Evolutionary conservation across 2,113 vertebrate genomes (phyloP).

Genomic region (Calyptomena viridis): DNA sequence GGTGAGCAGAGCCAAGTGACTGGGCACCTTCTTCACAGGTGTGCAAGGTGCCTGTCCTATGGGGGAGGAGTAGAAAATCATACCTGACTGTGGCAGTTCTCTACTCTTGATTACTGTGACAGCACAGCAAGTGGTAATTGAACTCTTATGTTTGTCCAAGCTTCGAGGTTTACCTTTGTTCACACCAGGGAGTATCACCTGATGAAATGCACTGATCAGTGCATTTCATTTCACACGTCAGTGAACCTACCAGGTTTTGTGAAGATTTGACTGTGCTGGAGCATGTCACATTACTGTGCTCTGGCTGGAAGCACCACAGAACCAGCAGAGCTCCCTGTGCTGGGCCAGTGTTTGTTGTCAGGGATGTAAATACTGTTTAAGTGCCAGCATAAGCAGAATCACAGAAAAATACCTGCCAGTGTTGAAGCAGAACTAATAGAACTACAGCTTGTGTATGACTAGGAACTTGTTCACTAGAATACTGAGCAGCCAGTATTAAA

Average conservation of each 20-base stretch:
- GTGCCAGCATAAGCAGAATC: neutral
- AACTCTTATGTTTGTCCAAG: neutral
- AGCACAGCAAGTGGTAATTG: neutral
- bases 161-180: neutral
- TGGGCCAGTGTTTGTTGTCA: neutral
- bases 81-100: neutral
- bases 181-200: neutral
- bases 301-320: neutral
- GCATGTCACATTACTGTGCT: accelerated
- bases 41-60: neutral
- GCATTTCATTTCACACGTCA: neutral
- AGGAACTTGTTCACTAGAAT: neutral
- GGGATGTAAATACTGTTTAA: neutral
- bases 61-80: neutral
- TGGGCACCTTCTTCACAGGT: neutral
- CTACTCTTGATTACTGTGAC: neutral
- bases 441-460: neutral
- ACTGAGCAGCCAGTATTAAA: neutral
- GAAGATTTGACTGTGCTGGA: neutral
- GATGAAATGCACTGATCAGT: neutral
- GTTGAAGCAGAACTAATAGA: neutral
- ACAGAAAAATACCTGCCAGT: neutral
- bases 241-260: neutral
- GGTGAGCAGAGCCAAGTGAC: neutral
- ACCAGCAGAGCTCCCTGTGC: neutral